phyloP scores from a whole-genome alignment of 2,113 vertebrate species.

The Madoqua kirkii region DNA sequence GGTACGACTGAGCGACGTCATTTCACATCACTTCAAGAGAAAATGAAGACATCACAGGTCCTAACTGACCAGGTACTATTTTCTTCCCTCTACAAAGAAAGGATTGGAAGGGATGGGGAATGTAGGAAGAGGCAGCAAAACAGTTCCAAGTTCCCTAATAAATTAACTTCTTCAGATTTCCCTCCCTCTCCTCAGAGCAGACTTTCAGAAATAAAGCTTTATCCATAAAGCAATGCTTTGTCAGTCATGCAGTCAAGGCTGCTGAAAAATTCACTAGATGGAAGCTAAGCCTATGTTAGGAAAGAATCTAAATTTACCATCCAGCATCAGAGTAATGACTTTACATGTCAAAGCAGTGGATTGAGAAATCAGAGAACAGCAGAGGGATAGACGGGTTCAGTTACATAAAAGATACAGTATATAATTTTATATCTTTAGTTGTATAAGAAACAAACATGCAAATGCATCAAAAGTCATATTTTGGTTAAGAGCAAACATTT shows the following conservation, averaged over 20 bases:
- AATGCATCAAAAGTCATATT: neutral
- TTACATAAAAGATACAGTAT: neutral
- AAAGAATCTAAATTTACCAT: neutral
- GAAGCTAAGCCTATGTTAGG: neutral
- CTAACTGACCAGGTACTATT: neutral
- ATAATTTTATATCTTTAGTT: neutral
- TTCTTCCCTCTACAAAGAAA: neutral
- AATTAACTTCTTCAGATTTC: neutral
- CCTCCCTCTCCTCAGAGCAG: neutral
- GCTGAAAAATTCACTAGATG: conserved; percentile 13
- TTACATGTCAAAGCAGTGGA: neutral
- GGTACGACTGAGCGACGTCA: no score
- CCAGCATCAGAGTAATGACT: neutral
- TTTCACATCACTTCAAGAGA: neutral
- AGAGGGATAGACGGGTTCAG: neutral
- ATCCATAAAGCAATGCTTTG: neutral
- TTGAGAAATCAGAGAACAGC: neutral
- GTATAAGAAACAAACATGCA: neutral
- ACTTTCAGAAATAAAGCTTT: neutral
- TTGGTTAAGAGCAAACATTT: conserved; percentile 26
- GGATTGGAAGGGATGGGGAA: neutral
- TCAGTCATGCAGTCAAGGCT: neutral
- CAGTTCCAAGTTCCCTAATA: neutral
- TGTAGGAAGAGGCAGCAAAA: neutral
- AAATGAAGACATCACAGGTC: neutral